Percentiles rank a stretch among this genome's conserved stretches.
Conservation (phyloP, 2,113 vertebrate species). For the Scopus umbretta region DNA sequence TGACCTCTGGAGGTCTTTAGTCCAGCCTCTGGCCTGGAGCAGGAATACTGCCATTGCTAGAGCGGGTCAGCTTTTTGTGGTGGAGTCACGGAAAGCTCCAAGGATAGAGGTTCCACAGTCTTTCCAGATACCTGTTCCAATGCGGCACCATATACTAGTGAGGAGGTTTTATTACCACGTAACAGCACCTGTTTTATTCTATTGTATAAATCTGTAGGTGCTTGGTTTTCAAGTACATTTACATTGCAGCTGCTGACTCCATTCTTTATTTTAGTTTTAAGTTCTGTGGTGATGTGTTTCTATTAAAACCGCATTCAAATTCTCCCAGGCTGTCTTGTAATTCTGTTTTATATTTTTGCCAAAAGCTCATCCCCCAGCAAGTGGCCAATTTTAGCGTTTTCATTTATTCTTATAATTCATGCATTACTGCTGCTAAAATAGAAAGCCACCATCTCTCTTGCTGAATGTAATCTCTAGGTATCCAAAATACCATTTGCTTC, state of each 20-base stretch:
- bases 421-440: not conserved
- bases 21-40: not conserved
- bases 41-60: not conserved
- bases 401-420: not conserved
- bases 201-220: not conserved
- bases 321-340: not conserved
- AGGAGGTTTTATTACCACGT: not conserved
- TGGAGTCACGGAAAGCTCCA: not conserved
- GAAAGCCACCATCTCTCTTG: not conserved
- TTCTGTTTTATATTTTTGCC: not conserved
- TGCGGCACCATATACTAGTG: accelerated
- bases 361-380: not conserved
- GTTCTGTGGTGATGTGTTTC: accelerated
- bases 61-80: not conserved
- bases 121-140: not conserved
- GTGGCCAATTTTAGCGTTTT: not conserved
- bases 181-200: not conserved
- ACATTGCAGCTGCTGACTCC: not conserved
- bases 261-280: not conserved
- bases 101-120: not conserved
- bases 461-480: not conserved
- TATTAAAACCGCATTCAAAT: not conserved
- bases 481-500: not conserved
- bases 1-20: not conserved
- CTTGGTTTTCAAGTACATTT: not conserved